Percentiles rank a stretch among this genome's conserved stretches.
Evolutionary conservation across 2,888 invertebrate genomes (phyloP).

Genomic region (Teinopalpus imperialis): DNA sequence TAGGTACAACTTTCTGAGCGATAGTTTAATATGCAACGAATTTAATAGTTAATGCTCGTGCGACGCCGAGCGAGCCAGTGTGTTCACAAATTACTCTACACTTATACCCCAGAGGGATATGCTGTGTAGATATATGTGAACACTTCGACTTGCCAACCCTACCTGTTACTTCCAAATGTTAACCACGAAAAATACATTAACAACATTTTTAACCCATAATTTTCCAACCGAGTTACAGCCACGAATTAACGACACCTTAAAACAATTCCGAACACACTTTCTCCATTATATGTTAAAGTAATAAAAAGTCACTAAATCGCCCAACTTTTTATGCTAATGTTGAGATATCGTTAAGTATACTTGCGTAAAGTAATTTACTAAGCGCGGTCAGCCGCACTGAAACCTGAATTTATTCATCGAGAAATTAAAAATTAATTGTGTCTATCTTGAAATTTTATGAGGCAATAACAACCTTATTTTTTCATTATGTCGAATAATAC

Average conservation of each 20-base stretch:
- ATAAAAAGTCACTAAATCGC: conserved; percentile 16
- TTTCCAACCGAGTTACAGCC: conserved; percentile 3
- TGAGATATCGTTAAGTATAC: conserved; percentile 17
- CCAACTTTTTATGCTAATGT: conserved; percentile 23
- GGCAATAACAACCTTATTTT: neutral
- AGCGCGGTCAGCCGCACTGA: conserved; percentile 5
- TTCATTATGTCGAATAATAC: conserved; percentile 3
- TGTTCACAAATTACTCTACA: conserved; percentile 76
- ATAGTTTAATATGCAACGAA: conserved; percentile 81
- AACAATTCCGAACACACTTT: conserved; percentile 17
- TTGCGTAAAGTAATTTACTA: conserved; percentile 5
- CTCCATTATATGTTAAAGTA: conserved; percentile 18
- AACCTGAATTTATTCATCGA: conserved; percentile 16
- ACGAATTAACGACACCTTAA: conserved; percentile 21
- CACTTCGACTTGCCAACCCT: conserved; percentile 61
- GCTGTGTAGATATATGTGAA: conserved; percentile 68
- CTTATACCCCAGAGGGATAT: conserved; percentile 63
- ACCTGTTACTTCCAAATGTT: conserved; percentile 48
- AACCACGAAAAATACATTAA: conserved; percentile 38
- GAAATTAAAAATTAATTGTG: conserved; percentile 12
- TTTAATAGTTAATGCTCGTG: conserved; percentile 78
- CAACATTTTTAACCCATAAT: conserved; percentile 27
- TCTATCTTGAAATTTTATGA: conserved; percentile 6
- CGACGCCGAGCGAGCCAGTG: conserved; percentile 64
- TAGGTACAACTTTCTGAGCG: conserved; percentile 55